Percentiles rank a stretch among this genome's conserved stretches.
Conservation (phyloP, 2,888 invertebrate genomes). For the Pyrrhopygopsis socrates region DNA sequence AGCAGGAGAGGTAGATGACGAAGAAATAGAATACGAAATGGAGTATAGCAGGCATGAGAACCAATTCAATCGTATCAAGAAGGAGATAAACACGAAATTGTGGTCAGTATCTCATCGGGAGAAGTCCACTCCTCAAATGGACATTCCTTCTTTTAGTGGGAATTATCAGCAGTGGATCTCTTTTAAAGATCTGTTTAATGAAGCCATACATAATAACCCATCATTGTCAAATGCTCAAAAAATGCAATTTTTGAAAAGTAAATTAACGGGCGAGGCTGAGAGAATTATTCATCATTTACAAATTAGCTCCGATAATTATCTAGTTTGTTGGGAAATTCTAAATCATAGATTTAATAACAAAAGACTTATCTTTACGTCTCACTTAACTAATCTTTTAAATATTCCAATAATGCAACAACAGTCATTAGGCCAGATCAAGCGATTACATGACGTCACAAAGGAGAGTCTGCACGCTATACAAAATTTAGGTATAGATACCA, state of each 20-base stretch:
- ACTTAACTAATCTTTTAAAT: neutral
- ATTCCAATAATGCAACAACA: neutral
- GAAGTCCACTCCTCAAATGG: constrained; percentile 19
- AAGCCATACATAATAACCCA: constrained; percentile 10
- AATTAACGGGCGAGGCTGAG: constrained; percentile 12
- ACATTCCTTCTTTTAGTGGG: constrained; percentile 13
- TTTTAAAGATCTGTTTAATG: constrained; percentile 11
- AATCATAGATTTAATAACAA: constrained; percentile 7
- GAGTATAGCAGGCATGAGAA: constrained; percentile 3
- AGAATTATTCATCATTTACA: constrained; percentile 17
- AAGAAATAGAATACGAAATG: neutral
- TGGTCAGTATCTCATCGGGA: constrained; percentile 15
- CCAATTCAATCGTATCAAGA: neutral
- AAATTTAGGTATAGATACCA: constrained; percentile 3
- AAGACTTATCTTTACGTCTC: constrained; percentile 12
- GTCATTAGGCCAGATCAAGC: neutral
- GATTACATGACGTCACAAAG: constrained; percentile 7
- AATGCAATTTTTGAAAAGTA: constrained; percentile 21
- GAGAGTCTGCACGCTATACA: constrained; percentile 19
- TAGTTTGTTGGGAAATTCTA: constrained; percentile 18
- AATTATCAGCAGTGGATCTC: constrained; percentile 18
- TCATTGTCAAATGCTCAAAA: constrained; percentile 15
- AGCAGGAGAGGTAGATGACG: neutral
- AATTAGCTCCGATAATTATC: constrained; percentile 9
- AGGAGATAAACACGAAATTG: neutral